Percentiles rank a stretch among this genome's conserved stretches.
Evolutionary conservation across 1,140 invertebrate genomes (phyloP).

Genomic region (Drosophila repletoides): DNA sequence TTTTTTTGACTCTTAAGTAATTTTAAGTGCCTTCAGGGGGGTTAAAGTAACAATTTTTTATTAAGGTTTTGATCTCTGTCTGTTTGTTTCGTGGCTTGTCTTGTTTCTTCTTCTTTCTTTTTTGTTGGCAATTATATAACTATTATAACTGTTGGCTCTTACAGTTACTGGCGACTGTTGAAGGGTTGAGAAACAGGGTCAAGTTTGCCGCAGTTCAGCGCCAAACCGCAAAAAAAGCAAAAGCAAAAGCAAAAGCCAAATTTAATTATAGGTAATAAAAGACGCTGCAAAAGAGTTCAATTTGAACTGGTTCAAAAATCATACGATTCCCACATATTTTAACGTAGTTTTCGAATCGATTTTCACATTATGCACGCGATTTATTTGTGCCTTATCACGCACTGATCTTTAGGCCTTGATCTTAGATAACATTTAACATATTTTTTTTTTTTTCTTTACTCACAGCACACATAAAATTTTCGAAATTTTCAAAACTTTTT

Average conservation of each 20-base stretch:
- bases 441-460: conserved; percentile 9
- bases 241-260: conserved; percentile 15
- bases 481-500: conserved; percentile 9
- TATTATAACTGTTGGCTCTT: conserved; percentile 18
- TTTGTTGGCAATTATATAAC: conserved; percentile 71
- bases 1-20: conserved; percentile 37
- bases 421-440: conserved; percentile 24
- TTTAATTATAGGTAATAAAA: conserved; percentile 41
- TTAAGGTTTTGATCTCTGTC: conserved; percentile 51
- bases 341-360: background rate
- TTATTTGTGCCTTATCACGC: conserved; percentile 38
- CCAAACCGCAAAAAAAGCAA: conserved; percentile 45
- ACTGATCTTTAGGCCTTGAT: conserved; percentile 30
- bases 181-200: conserved; percentile 65
- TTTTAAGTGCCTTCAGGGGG: conserved; percentile 58
- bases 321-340: conserved; percentile 10
- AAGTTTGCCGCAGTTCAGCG: conserved; percentile 62
- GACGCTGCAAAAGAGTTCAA: conserved; percentile 8
- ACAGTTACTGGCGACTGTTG: conserved; percentile 5
- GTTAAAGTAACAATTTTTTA: conserved; percentile 66
- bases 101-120: too few species aligned
- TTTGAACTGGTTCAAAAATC: conserved; percentile 1
- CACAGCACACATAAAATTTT: conserved; percentile 4
- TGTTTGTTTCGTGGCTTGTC: conserved; percentile 24
- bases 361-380: conserved; percentile 13